Conservation (phyloP, 2,797 vertebrate species). For the Poecilia velifera region DNA sequence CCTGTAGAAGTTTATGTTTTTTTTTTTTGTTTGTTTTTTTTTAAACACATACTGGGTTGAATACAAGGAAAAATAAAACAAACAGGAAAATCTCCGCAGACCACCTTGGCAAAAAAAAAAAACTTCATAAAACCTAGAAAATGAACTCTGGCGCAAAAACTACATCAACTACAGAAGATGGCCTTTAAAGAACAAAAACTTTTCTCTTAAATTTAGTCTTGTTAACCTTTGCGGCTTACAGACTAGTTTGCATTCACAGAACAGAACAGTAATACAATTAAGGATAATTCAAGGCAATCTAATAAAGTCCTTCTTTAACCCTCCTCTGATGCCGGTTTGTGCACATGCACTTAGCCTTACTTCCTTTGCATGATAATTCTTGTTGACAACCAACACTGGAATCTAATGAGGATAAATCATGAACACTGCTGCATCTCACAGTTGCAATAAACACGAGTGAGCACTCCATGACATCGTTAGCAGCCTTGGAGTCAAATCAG, state of each 20-base stretch:
- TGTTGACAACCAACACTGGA: conserved; percentile 21
- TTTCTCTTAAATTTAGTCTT: background rate
- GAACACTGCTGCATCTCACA: conserved; percentile 30
- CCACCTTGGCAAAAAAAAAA: background rate
- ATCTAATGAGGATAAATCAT: conserved; percentile 41
- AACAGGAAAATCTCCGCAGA: background rate
- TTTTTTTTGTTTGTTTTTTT: too few species aligned
- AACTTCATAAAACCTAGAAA: background rate
- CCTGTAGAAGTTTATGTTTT: background rate
- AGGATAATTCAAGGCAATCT: background rate
- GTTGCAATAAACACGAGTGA: conserved; percentile 16
- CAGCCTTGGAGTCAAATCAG: conserved; percentile 5
- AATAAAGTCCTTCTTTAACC: background rate
- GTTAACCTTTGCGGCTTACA: background rate
- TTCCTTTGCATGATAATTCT: conserved; percentile 1
- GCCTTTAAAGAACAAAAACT: background rate
- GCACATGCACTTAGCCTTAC: conserved; percentile 2
- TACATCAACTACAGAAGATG: background rate
- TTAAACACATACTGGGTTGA: background rate
- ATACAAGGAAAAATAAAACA: background rate
- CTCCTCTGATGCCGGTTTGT: conserved; percentile 6
- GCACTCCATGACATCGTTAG: conserved; percentile 40
- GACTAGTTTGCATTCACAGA: background rate
- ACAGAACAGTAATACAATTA: background rate
- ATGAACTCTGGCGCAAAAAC: background rate